phyloP scores from a whole-genome alignment of 2,888 invertebrate genomes.

The Tyria jacobaeae region DNA sequence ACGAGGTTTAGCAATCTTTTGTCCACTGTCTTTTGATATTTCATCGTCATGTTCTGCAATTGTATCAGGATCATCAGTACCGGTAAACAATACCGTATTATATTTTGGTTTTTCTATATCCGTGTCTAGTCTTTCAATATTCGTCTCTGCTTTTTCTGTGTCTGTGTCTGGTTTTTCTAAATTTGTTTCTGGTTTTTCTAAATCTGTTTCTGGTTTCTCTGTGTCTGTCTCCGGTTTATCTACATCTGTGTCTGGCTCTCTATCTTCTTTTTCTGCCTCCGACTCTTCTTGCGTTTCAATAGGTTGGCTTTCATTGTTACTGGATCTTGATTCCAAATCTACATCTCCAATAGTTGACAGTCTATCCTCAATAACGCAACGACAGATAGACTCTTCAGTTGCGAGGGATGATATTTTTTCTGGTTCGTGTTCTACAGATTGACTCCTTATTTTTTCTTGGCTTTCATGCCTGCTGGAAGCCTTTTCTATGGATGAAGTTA shows the following conservation, averaged over 20 bases:
- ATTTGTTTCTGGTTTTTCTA: slow-evolving; percentile 26
- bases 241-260: slow-evolving; percentile 5
- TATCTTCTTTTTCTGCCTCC: slow-evolving; percentile 7
- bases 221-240: slow-evolving; percentile 23
- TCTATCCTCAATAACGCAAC: slow-evolving; percentile 16
- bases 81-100: slow-evolving; percentile 33
- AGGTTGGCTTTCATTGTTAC: slow-evolving; percentile 8
- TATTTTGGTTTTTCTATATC: slow-evolving; percentile 25
- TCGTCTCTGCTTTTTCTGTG: slow-evolving; percentile 22
- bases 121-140: slow-evolving; percentile 19
- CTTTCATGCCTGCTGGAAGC: slow-evolving; percentile 32
- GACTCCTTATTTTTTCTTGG: slow-evolving; percentile 20
- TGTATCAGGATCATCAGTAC: slow-evolving; percentile 44
- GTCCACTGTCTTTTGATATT: neutral
- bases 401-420: slow-evolving; percentile 13
- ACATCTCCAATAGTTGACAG: slow-evolving; percentile 1
- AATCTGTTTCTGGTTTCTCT: slow-evolving; percentile 33
- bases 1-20: slow-evolving; percentile 41
- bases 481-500: slow-evolving; percentile 55
- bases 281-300: slow-evolving; percentile 14
- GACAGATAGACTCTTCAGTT: slow-evolving; percentile 24
- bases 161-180: slow-evolving; percentile 28
- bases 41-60: slow-evolving; percentile 4
- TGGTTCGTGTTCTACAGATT: slow-evolving; percentile 10
- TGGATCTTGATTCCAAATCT: slow-evolving; percentile 2